A percentile compares a stretch with the other conserved stretches of the same genome.
Evolutionary conservation across 37 sponge, comb jelly and placozoan genomes (phyloP).

Genomic region (Halichondria panicea): DNA sequence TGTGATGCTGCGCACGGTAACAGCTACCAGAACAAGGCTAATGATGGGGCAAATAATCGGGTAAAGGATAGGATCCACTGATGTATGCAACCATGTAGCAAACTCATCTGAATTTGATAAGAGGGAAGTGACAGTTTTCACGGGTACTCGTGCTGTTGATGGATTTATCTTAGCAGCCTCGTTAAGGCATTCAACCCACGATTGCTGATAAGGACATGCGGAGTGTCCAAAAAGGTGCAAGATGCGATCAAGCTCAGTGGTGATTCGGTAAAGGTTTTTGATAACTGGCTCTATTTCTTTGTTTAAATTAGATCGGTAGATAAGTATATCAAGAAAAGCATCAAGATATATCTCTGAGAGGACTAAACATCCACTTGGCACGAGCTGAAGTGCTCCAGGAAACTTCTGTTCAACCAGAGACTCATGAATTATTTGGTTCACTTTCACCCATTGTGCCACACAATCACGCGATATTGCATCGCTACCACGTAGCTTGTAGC

Average conservation of each 20-base stretch:
- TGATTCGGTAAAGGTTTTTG: background rate
- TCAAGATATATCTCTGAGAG: constrained; percentile 12
- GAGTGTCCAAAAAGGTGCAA: constrained; percentile 36
- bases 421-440: constrained; percentile 1
- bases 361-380: constrained; percentile 16
- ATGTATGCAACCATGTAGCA: constrained; percentile 6
- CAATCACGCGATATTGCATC: constrained; percentile 16
- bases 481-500: constrained; percentile 36
- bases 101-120: constrained; percentile 9
- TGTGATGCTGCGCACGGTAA: constrained; percentile 7
- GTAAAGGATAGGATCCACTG: constrained; percentile 9
- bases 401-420: background rate
- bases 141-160: constrained; percentile 2
- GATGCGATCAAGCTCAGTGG: constrained; percentile 16
- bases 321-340: constrained; percentile 2
- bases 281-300: background rate
- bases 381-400: background rate
- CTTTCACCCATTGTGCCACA: constrained; percentile 20
- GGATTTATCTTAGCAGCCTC: constrained; percentile 16
- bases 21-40: constrained; percentile 2
- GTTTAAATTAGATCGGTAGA: background rate
- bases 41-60: constrained; percentile 26
- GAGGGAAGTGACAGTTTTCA: background rate
- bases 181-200: constrained; percentile 1
- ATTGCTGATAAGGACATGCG: background rate